Evolutionary conservation across 2,113 vertebrate genomes (phyloP).

Genomic region (Anolis carolinensis): DNA sequence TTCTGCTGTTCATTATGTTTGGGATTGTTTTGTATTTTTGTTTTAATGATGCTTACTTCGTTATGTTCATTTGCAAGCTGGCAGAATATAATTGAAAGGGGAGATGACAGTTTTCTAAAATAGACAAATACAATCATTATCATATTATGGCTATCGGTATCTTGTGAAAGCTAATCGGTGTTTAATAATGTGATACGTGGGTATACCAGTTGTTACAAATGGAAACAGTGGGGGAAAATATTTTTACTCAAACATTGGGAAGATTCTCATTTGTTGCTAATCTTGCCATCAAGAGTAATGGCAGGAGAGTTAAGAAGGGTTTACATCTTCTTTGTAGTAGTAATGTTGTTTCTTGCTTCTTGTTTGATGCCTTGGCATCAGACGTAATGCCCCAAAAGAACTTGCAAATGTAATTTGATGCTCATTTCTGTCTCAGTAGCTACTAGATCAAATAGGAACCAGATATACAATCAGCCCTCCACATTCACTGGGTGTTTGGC

Average conservation of each 20-base stretch:
- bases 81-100: not conserved
- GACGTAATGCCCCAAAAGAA: not conserved
- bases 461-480: no score
- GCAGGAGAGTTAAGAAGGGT: not conserved
- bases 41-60: not conserved
- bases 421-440: not conserved
- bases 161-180: not conserved
- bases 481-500: not conserved
- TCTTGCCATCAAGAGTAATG: not conserved
- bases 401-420: not conserved
- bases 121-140: not conserved
- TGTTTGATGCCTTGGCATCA: not conserved
- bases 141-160: not conserved
- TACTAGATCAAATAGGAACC: not conserved
- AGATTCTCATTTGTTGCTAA: not conserved
- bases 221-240: not conserved
- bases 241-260: not conserved
- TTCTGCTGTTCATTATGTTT: no score
- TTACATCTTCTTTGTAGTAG: not conserved
- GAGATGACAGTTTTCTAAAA: not conserved
- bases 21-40: not conserved
- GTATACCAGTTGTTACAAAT: not conserved
- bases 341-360: not conserved
- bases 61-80: not conserved
- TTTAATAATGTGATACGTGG: not conserved